Evolutionary conservation across 2,888 invertebrate species (phyloP), one percentile per base, ranked within the genome.

Genomic region (Drosophila algonquin): DNA sequence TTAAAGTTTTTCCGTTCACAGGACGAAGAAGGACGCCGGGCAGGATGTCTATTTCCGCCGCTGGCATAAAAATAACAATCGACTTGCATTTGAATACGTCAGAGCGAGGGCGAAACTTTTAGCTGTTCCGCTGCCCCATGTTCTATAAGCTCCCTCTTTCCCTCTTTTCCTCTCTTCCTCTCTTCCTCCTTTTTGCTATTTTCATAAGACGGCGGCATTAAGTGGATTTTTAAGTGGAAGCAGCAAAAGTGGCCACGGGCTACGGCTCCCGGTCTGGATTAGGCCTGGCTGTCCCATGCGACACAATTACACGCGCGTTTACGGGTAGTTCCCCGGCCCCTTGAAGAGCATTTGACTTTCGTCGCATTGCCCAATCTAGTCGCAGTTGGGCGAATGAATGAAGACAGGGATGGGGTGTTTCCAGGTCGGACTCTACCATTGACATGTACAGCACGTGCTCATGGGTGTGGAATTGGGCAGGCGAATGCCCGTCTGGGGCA

Each of bases 31-130:
- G 46, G 53, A 27, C 27, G 46, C 46, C 32, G 24, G 64, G 63
- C 73, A 62, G 70, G 73, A 69, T 71, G 79, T 74, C 86, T 76
- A 80, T 85, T 87, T 85, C 88, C 88, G 85, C 77, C 67, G 46
- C 35, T 73, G 88, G 85, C 86, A 76, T 85, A 86, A 87, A 87
- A 85, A 85, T 85, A 85, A 85, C 88, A 85, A 85, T 85, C 85
- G 88, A 85, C 85, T 85, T 83, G 86, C 88, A 85, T 87, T 87
- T 82, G 82, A 82, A 87, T 87, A 82, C 82, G 81, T 83, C 87
- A 83, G 67, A 45, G 55, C 30, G 51, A 27, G 27, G 46, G 51
- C 60, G 40, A 47, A 68, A 51, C 24, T 58, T 72, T 58, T n/a
- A 24, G 16, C 27, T 45, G 55, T 55, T 48, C 10, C 51, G 6